Base-by-base conservation (phyloP, 2,113 vertebrate genomes). In the Psephotus haematonotus region DNA sequence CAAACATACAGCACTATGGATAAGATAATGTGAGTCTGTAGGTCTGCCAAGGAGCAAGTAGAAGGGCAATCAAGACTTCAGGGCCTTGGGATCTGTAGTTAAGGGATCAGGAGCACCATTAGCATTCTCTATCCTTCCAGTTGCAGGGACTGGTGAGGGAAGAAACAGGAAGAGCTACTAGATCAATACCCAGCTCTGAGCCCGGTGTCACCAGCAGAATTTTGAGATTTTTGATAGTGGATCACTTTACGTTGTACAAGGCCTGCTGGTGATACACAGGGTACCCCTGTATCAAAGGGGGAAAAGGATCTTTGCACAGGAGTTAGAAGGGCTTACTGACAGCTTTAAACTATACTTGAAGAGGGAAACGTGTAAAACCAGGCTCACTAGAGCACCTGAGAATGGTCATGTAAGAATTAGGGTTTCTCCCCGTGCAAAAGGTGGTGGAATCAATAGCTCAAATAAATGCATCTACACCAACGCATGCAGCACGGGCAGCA, bases 1-100 rank as follows among this genome's bases (percentile, higher is more conserved):
- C 43, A 90, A 27, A 33, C 31, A 37, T 15, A 11, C 31, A n/a
- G 3, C 1, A 0, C 46, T 60, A 35, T 1, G 1, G 27, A 44
- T n/a, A 13, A 44, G 57, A 14, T 43, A 44, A 68, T 2, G 1
- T 0, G 2, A 57, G 63, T 4, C 37, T 52, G 31, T 23, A 62
- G 31, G 28, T 80, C 46, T 80, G 13, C 53, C 44, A 67, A 44
- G 60, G 10, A 69, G 64, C 31, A 57, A 67, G 17, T 6, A 41
- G 33, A 35, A 59, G 22, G 33, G 22, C 33, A 35, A 59, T 59
- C 33, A 16, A 59, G 57, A 59, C 57, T 59, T 59, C 33, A 59
- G 22, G 57, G 22, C 57, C 22, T 59, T 35, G 33, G 22, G 22
- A 59, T 59, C n/a, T 15, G 22, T 24, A n/a, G 22, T 59, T 59